phyloP scores from a whole-genome alignment of 2,113 vertebrate genomes.

The Etheostoma cragini region DNA sequence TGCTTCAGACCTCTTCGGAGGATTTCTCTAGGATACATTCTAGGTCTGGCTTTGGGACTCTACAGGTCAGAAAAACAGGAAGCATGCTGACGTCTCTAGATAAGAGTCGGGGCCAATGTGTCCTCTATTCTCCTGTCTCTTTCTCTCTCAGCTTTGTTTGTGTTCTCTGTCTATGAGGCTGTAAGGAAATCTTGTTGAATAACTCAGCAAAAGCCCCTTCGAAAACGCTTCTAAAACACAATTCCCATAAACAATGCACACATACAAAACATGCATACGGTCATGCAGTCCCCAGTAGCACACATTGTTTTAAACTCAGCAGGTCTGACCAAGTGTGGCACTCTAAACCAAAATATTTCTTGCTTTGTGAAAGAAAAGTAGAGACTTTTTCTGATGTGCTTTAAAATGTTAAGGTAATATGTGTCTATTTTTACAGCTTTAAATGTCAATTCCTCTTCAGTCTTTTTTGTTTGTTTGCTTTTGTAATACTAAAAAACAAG shows the following conservation, averaged over 20 bases:
- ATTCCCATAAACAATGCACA: slow-evolving; percentile 15
- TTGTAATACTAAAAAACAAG: slow-evolving; percentile 34
- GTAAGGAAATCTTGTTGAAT: slow-evolving; percentile 40
- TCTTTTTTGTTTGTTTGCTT: slow-evolving; percentile 54
- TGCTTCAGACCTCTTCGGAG: slow-evolving; percentile 31
- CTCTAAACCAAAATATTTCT: slow-evolving; percentile 74
- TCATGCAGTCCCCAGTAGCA: slow-evolving; percentile 45
- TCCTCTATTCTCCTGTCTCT: slow-evolving; percentile 56
- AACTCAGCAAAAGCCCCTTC: slow-evolving; percentile 33
- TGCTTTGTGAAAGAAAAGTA: slow-evolving; percentile 55
- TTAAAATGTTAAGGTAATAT: slow-evolving; percentile 66
- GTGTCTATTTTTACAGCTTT: slow-evolving; percentile 81
- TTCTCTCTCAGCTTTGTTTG: slow-evolving; percentile 65
- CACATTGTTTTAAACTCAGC: slow-evolving; percentile 79
- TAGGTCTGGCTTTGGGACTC: slow-evolving; percentile 55
- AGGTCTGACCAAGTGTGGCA: slow-evolving; percentile 83
- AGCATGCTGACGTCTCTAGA: slow-evolving; percentile 69
- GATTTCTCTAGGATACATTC: slow-evolving; percentile 47
- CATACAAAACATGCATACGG: slow-evolving; percentile 26
- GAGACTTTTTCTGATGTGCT: slow-evolving; percentile 66
- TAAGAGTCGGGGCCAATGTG: slow-evolving; percentile 50
- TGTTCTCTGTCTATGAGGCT: slow-evolving; percentile 44
- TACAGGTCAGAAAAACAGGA: slow-evolving; percentile 59
- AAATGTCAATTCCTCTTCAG: slow-evolving; percentile 46
- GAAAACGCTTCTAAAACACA: slow-evolving; percentile 54